phyloP scores from a whole-genome alignment of 2,113 vertebrate species.

The Lepisosteus oculatus region DNA sequence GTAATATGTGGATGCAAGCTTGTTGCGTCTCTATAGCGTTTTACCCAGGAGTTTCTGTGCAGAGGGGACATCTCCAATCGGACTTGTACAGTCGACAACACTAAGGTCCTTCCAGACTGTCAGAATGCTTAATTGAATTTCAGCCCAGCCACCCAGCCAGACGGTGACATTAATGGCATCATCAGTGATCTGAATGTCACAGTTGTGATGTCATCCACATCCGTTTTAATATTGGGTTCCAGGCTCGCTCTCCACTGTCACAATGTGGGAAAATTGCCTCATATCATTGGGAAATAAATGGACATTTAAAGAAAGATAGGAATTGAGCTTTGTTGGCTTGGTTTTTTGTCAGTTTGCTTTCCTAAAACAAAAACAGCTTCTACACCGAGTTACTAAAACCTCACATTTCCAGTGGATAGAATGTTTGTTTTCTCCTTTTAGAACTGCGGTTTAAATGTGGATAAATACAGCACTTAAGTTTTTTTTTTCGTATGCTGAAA shows the following conservation, averaged over 20 bases:
- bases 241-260: conserved; percentile 10
- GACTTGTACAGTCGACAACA: neutral
- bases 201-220: neutral
- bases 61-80: neutral
- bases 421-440: neutral
- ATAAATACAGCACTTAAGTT: too few relatives aligned
- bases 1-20: neutral
- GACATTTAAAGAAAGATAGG: neutral
- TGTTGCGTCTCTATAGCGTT: neutral
- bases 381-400: too few relatives aligned
- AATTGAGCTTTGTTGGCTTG: neutral
- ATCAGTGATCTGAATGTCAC: neutral
- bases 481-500: too few relatives aligned
- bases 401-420: too few relatives aligned
- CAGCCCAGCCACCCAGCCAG: neutral
- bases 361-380: too few relatives aligned
- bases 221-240: neutral
- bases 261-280: neutral
- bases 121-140: conserved; percentile 11
- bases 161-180: conserved; percentile 1
- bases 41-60: neutral
- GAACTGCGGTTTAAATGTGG: too few relatives aligned
- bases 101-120: neutral
- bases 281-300: conserved; percentile 13
- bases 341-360: neutral